Base-by-base conservation (phyloP, 1,140 invertebrate species). In the Temnothorax curvispinosus region DNA sequence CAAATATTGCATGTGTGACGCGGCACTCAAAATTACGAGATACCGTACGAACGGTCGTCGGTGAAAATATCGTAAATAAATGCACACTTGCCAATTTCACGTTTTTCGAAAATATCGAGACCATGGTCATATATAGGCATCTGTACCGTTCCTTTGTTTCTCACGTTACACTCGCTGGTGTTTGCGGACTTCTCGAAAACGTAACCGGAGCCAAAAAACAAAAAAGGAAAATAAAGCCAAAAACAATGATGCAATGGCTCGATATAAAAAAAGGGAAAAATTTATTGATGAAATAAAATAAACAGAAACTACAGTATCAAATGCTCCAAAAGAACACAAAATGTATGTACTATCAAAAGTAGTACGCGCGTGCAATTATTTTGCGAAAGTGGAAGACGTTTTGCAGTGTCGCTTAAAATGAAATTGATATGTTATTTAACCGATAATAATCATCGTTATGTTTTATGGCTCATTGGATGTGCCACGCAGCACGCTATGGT, bases 361-460 rank as follows among this genome's bases (percentile, higher is more conserved):
- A 7, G 11, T 4, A 27, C 3, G 5, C 3, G 6, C 4, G 65
- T 54, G 18, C 13, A 58, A 27, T 0, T 58, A 32, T 6, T 13
- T 78, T 15, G 13, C 18, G 52, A 81, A 54, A 54, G 9, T 81
- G 52, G 32, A 32, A 44, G 3, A 52, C 27, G 27, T 35, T 74
- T 82, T 71, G 18, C 11, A 44, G 15, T 47, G 11, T 3, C 5
- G 15, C 32, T 82, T 27, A 47, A 84, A 84, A n/a, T 21, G 5
- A 7, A 60, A 82, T 82, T 9, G 3, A 47, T 82, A 44, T 74
- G 18, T 62, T 38, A 47, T 62, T 75, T 38, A 60, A n/a, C 7
- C 13, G 35, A 75, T 84, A 82, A 82, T 72, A 82, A 58, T 72
- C 15, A 15, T 44, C 44, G 38, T 58, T 74, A 44, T 84, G 54